Evolutionary conservation across 1,140 invertebrate genomes (phyloP), one percentile per base, ranked within the genome.

Genomic region (Lasioglossum baleicum): DNA sequence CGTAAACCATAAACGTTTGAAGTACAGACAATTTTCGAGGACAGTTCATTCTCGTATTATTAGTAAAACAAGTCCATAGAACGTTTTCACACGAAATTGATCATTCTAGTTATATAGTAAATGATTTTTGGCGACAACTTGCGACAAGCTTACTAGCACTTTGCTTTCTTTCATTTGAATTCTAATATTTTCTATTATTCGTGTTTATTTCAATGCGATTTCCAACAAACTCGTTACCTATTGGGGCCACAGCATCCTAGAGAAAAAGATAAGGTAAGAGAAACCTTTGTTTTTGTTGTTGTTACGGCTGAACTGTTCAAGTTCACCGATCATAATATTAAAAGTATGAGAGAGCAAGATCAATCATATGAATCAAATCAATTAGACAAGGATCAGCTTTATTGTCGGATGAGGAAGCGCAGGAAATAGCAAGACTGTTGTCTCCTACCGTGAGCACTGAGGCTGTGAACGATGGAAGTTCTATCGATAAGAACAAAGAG

Each of bases 341-440:
- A 70, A 35, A 68, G 75, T 67, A 40, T 53, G 58, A 73, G 67
- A 74, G 42, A 71, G 56, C 64, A 75, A 69, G 42, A n/a, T 82
- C 60, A 61, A 69, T 73, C 51, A 31, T 75, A 58, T 76, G 44
- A 83, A 78, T 79, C 35, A 82, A 82, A 84, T 88, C 76, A 87
- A 88, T 83, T 92, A 96, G 96, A 91, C 95, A 96, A 94, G 96
- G 96, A 66, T 88, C 88, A 91, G 94, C 95, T 86, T 91, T 97
- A 86, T 93, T 97, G 87, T 97, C 96, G 63, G 96, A 97, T 90
- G 97, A 97, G 93, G 96, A 97, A 93, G 96, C 97, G 71, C 96
- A 96, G 91, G 96, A 97, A 94, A 96, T 97, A 82, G 95, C 96
- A 83, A 95, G 96, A 88, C 94, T 97, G 88, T 88, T 97, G 81